A percentile compares a stretch with the other conserved stretches of the same genome.
Evolutionary conservation across 2,797 vertebrate genomes (phyloP).

Genomic region (Clarias fuscus): DNA sequence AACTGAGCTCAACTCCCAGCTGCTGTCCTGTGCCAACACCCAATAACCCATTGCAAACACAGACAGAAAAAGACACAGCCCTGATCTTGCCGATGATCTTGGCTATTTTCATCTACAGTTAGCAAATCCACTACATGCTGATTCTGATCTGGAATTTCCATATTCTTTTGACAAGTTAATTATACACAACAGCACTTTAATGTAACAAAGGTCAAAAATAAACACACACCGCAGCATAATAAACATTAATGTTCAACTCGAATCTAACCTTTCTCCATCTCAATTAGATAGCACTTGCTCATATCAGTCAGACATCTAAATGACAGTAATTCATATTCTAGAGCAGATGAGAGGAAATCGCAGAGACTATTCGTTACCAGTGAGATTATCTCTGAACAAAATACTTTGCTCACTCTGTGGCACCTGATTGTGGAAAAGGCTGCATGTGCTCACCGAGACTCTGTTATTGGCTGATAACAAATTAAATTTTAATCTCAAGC

Average conservation of each 20-base stretch:
- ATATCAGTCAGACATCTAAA: constrained; percentile 36
- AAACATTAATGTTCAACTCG: constrained; percentile 2
- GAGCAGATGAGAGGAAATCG: constrained; percentile 26
- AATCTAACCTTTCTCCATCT: neutral
- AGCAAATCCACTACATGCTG: neutral
- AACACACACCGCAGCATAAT: neutral
- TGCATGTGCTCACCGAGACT: constrained; percentile 17
- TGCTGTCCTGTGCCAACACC: constrained; percentile 43
- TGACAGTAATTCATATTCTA: constrained; percentile 44
- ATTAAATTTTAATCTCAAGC: constrained; percentile 49
- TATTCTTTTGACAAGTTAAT: neutral
- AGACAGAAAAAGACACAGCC: constrained; percentile 14
- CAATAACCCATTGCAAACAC: constrained; percentile 34
- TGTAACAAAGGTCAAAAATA: neutral
- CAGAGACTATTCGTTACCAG: constrained; percentile 34
- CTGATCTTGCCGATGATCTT: neutral
- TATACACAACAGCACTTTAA: neutral
- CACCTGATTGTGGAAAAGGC: constrained; percentile 41
- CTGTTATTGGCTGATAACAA: constrained; percentile 44
- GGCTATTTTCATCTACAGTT: neutral
- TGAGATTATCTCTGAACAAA: constrained; percentile 44
- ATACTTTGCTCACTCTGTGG: constrained; percentile 35
- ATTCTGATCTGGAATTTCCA: neutral
- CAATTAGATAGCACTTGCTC: neutral
- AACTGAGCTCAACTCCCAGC: constrained; percentile 42